Conservation (phyloP, 2,113 vertebrate species). For the Gila orcuttii region DNA sequence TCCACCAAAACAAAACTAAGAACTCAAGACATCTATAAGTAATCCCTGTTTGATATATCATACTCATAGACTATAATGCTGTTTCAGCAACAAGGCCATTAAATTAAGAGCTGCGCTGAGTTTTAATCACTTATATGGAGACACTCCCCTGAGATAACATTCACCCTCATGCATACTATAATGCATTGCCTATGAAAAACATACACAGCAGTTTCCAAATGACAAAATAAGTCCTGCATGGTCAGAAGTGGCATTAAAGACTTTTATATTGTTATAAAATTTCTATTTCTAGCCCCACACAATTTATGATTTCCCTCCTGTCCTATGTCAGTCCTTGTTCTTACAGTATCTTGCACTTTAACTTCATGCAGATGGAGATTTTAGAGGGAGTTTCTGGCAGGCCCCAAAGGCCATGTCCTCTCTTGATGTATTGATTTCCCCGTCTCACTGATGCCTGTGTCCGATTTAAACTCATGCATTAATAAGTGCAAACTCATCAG, state of each 20-base stretch:
- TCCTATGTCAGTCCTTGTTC: neutral
- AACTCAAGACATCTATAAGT: neutral
- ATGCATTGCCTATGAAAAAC: slow-evolving; percentile 44
- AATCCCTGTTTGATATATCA: slow-evolving; percentile 28
- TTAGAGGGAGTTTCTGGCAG: slow-evolving; percentile 1
- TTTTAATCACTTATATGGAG: slow-evolving; percentile 41
- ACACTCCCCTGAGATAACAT: slow-evolving; percentile 32
- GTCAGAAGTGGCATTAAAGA: neutral
- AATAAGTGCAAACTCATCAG: slow-evolving; percentile 73
- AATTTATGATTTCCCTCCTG: neutral
- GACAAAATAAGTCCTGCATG: neutral
- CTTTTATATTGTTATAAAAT: neutral
- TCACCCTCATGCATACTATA: slow-evolving; percentile 6
- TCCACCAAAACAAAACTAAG: neutral
- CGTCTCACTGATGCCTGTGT: slow-evolving; percentile 48
- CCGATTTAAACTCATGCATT: slow-evolving; percentile 69
- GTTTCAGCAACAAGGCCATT: slow-evolving; percentile 57
- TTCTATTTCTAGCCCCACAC: neutral
- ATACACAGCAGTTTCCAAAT: slow-evolving; percentile 45
- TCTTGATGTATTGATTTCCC: slow-evolving; percentile 66
- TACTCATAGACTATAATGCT: slow-evolving; percentile 61
- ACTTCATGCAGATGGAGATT: neutral
- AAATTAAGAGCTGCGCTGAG: slow-evolving; percentile 59
- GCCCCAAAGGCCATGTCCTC: slow-evolving; percentile 35
- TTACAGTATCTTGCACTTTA: neutral